Evolutionary conservation across 2,888 invertebrate species (phyloP), one percentile per base, ranked within the genome.

Genomic region (Sisyra terminalis): DNA sequence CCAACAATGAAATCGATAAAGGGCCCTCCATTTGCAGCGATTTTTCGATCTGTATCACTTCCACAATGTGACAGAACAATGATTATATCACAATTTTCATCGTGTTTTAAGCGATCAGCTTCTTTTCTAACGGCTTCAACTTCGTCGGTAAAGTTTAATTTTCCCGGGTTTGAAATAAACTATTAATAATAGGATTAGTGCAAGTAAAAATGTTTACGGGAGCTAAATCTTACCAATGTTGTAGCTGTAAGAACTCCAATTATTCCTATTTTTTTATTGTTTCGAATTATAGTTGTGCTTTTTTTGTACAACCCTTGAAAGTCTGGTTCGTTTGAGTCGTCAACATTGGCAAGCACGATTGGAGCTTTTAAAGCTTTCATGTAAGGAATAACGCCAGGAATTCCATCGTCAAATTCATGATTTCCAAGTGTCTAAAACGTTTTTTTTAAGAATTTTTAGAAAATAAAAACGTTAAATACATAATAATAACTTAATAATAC

Each of bases 41-140:
- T 73, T 24, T 63, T 55, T 65, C 68, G 63, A 50, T 83, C 83
- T 14, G 72, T 70, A 2, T 74, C 70, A 37, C 83, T 67, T 2
- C 89, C 88, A 40, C 82, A 75, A 57, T 90, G 89, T 0, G 88
- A 85, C n/a, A 88, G 61, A 3, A 82, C 81, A 40, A 90, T 75
- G 49, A 88, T 81, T 41, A 86, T 83, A 50, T 84, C 75, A 3
- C 84, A 71, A 0, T 75, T 76, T 47, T 74, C 63, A 31, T 63
- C 66, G 13, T 44, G 35, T 2, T 69, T 69, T 29, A 86, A 55
- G 44, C 71, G 66, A 39, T 67, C 65, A 0, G 82, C 78, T 60
- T 85, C 84, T 3, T 68, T 65, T 46, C 75, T 73, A 0, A 84
- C 70, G 0, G 77, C 68, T 36, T 67, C 66, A 29, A 75, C 65